phyloP scores from a whole-genome alignment of 1,140 invertebrate genomes.

The Hestina assimilis region DNA sequence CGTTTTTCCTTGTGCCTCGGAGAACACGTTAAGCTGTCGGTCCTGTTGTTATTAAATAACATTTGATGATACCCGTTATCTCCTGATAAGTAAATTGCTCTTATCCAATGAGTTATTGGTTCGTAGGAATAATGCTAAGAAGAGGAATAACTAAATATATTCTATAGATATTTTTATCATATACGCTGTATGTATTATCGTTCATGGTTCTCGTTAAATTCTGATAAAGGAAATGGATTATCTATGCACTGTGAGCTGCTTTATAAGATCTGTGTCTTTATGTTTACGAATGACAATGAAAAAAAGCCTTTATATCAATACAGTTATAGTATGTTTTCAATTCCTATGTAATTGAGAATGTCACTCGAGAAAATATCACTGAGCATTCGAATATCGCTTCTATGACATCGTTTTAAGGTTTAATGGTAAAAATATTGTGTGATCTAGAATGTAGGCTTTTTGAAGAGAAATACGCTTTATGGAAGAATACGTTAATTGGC shows the following conservation, averaged over 20 bases:
- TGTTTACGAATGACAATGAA: background rate
- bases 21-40: too few relatives aligned
- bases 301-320: background rate
- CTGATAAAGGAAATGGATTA: background rate
- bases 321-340: background rate
- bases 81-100: too few relatives aligned
- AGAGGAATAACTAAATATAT: too few relatives aligned
- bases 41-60: too few relatives aligned
- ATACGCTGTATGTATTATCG: background rate
- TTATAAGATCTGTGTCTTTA: background rate
- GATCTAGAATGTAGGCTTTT: slow-evolving; percentile 8
- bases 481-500: slow-evolving; percentile 6
- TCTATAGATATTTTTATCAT: background rate
- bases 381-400: slow-evolving; percentile 1
- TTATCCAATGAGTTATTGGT: too few relatives aligned
- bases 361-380: background rate
- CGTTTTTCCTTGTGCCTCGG: too few relatives aligned
- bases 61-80: too few relatives aligned
- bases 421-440: background rate
- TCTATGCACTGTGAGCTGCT: background rate
- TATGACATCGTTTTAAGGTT: background rate
- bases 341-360: background rate
- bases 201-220: background rate
- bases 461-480: slow-evolving; percentile 5
- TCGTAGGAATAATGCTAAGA: too few relatives aligned